phyloP scores from a whole-genome alignment of 2,888 invertebrate species.

The Rhingia rostrata region DNA sequence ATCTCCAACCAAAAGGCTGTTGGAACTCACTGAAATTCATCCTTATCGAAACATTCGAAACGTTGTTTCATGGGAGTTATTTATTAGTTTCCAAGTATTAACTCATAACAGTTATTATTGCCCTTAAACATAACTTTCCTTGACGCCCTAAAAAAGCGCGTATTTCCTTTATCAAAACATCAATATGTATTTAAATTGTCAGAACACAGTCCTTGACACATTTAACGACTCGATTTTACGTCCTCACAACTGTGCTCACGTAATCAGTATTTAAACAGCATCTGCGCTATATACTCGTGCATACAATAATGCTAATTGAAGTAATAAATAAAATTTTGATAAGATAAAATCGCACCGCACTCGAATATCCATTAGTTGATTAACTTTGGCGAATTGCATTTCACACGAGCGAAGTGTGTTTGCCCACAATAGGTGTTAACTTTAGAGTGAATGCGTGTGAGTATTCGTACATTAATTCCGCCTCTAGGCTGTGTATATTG shows the following conservation, averaged over 20 bases:
- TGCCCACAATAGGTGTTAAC: too few relatives aligned
- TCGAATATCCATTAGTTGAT: background rate
- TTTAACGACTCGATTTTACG: background rate
- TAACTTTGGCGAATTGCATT: background rate
- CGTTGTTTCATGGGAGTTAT: too few relatives aligned
- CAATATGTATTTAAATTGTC: background rate
- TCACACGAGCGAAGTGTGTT: too few relatives aligned
- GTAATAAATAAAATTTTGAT: background rate
- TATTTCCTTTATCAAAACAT: background rate
- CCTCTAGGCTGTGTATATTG: background rate
- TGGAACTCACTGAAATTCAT: too few relatives aligned
- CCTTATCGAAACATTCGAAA: too few relatives aligned
- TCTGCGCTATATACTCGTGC: background rate
- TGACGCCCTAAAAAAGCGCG: background rate
- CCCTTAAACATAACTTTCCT: background rate
- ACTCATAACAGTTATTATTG: background rate
- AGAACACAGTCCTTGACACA: background rate
- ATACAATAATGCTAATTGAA: background rate
- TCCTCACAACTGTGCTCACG: background rate
- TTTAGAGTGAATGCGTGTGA: too few relatives aligned
- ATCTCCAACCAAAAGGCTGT: too few relatives aligned
- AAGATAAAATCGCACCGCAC: background rate
- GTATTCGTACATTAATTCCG: background rate
- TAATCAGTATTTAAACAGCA: background rate
- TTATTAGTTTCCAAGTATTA: background rate